phyloP scores from a whole-genome alignment of 2,797 vertebrate species.

The Pseudocheirus occidentalis region DNA sequence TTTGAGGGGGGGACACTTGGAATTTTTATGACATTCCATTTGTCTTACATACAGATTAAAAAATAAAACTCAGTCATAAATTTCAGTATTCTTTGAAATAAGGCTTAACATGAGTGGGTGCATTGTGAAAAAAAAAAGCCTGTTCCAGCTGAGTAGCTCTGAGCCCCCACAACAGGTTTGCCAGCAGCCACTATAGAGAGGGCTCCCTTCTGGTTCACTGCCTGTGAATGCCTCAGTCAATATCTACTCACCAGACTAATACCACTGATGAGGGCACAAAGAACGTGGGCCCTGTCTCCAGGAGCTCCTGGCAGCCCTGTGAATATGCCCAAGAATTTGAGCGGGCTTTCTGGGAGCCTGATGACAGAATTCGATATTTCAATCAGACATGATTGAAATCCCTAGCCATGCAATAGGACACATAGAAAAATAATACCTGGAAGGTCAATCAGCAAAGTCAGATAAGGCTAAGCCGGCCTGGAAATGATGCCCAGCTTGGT shows the following conservation, averaged over 20 bases:
- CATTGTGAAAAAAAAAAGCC: slow-evolving; percentile 82
- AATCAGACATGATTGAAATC: slow-evolving; percentile 48
- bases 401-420: background rate
- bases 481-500: background rate
- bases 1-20: background rate
- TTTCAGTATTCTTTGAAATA: slow-evolving; percentile 81
- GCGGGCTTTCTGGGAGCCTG: slow-evolving; percentile 73
- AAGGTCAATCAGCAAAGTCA: background rate
- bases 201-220: slow-evolving; percentile 86
- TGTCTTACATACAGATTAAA: slow-evolving; percentile 48
- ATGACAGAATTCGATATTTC: slow-evolving; percentile 79
- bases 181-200: slow-evolving; percentile 84
- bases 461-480: background rate
- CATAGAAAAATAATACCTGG: background rate
- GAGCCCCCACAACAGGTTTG: slow-evolving; percentile 86
- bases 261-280: slow-evolving; percentile 87
- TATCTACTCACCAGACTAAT: slow-evolving; percentile 83
- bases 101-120: slow-evolving; percentile 83
- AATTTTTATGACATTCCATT: slow-evolving; percentile 38
- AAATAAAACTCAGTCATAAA: slow-evolving; percentile 75
- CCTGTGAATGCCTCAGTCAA: slow-evolving; percentile 85
- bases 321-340: slow-evolving; percentile 80
- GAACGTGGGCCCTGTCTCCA: slow-evolving; percentile 83
- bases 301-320: slow-evolving; percentile 75
- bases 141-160: slow-evolving; percentile 85